Percentiles rank a stretch among this genome's conserved stretches.
Conservation (phyloP, 1,140 invertebrate genomes). For the Drosophila punjabiensis region DNA sequence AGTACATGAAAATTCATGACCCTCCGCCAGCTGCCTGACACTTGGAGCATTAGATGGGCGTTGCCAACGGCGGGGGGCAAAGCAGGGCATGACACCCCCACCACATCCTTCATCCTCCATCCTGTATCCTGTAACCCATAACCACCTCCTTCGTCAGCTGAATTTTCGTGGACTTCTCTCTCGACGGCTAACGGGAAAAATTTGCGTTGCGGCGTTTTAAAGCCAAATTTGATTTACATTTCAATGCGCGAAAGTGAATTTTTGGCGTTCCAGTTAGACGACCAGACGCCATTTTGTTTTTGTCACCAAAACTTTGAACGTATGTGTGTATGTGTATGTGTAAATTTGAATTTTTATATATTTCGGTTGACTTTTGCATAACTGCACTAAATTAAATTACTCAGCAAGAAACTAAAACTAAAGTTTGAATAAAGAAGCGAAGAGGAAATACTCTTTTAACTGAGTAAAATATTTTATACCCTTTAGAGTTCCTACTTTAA, state of each 20-base stretch:
- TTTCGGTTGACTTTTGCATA: constrained; percentile 72
- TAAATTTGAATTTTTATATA: constrained; percentile 75
- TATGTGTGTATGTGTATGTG: constrained; percentile 6
- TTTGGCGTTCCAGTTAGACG: constrained; percentile 63
- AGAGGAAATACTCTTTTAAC: constrained; percentile 27
- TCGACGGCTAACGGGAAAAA: constrained; percentile 34
- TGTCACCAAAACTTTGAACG: constrained; percentile 25
- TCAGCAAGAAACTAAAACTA: constrained; percentile 55
- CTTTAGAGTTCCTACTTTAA: too few species aligned
- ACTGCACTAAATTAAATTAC: constrained; percentile 72
- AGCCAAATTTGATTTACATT: constrained; percentile 80
- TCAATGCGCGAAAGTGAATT: constrained; percentile 76
- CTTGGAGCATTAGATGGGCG: constrained; percentile 57
- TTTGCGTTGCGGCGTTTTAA: constrained; percentile 70
- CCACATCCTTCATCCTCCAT: neutral
- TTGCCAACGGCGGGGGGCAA: neutral
- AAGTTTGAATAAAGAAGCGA: neutral
- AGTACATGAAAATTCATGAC: constrained; percentile 82
- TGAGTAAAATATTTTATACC: too few species aligned
- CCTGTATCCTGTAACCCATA: constrained; percentile 21
- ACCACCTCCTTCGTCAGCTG: constrained; percentile 42
- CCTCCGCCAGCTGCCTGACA: constrained; percentile 62
- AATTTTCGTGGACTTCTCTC: constrained; percentile 39
- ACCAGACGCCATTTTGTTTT: constrained; percentile 59
- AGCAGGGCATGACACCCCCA: neutral